These are phyloP conservation scores for Ophiothrix spiculata DNA, from an alignment of 35 echinoderm and acorn worm genomes.

Conservation along the genomic window DNA sequence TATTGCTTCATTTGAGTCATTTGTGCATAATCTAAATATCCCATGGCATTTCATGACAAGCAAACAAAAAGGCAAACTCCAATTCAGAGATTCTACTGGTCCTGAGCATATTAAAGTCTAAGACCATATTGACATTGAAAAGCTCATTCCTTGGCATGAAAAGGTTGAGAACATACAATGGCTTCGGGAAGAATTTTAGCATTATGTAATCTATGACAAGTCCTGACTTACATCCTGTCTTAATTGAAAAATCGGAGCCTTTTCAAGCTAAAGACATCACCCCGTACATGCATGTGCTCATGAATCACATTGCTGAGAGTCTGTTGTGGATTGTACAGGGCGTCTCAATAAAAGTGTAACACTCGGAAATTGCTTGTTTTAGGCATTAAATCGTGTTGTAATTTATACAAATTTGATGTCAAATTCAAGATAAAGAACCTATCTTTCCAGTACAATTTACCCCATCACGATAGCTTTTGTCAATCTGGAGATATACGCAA, in stretches of 20 bases:
- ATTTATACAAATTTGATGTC: no score
- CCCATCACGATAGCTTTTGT: no score
- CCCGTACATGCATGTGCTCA: slow-evolving; percentile 24
- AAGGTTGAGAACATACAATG: neutral
- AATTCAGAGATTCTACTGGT: neutral
- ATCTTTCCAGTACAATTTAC: no score
- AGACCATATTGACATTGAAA: neutral
- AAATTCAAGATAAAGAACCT: no score
- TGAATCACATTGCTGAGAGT: slow-evolving; percentile 21
- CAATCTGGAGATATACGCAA: no score
- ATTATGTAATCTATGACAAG: neutral
- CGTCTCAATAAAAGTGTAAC: no score
- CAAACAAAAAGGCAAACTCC: neutral
- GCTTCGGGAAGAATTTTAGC: neutral
- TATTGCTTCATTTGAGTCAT: slow-evolving; percentile 28
- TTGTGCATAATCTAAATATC: slow-evolving; percentile 26
- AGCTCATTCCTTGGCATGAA: neutral
- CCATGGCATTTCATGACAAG: slow-evolving; percentile 38
- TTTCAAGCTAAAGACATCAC: slow-evolving; percentile 18
- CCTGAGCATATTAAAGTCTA: slow-evolving; percentile 10
- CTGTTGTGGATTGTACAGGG: no score
- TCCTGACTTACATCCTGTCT: neutral
- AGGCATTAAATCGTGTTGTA: no score
- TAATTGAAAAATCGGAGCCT: neutral
- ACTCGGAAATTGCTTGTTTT: no score